Evolutionary conservation across 2,888 invertebrate genomes (phyloP).

Genomic region (Caprella mutica): DNA sequence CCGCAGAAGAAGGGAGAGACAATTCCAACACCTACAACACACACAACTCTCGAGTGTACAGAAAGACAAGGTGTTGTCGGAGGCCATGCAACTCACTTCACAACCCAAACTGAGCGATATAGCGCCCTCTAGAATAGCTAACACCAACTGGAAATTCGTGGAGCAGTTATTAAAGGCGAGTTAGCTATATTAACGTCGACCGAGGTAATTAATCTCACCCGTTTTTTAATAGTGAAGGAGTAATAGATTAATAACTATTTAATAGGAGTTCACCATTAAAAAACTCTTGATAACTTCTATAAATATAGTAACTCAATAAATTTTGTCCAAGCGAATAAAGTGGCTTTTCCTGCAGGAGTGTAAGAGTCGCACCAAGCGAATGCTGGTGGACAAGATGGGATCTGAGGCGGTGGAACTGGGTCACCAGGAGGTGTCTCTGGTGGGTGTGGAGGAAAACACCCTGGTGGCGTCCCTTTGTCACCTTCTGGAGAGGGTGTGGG

Average conservation of each 20-base stretch:
- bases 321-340: too few species aligned
- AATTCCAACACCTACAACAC: constrained; percentile 29
- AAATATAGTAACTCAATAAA: background rate
- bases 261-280: background rate
- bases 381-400: constrained; percentile 98
- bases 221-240: too few species aligned
- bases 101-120: constrained; percentile 38
- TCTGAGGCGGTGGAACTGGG: constrained; percentile 90
- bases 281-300: background rate
- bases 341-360: constrained; percentile 55
- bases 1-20: constrained; percentile 28
- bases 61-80: constrained; percentile 27
- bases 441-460: constrained; percentile 88
- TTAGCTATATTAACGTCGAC: constrained; percentile 38
- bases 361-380: constrained; percentile 89
- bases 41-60: constrained; percentile 28
- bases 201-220: background rate
- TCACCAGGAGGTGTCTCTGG: constrained; percentile 60
- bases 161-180: constrained; percentile 85
- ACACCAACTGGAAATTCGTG: constrained; percentile 96
- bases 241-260: background rate
- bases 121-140: constrained; percentile 74
- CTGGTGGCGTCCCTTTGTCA: constrained; percentile 96
- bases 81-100: constrained; percentile 18
- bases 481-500: constrained; percentile 91